Base-by-base conservation (phyloP, 2,888 invertebrate genomes). In the Cheilosia soror region DNA sequence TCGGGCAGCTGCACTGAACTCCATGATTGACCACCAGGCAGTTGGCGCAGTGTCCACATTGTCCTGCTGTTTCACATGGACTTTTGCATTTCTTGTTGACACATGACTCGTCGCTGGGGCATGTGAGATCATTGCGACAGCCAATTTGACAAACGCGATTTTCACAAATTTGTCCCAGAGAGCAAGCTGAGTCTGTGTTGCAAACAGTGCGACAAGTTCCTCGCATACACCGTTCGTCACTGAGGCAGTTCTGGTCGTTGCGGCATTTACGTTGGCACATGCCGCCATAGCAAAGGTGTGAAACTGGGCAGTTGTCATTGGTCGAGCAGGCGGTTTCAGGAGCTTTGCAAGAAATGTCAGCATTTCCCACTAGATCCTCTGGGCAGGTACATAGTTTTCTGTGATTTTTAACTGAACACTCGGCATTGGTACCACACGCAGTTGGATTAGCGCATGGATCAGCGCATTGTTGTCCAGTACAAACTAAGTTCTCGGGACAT, bases 111-210 rank as follows among this genome's bases (percentile, higher is more conserved):
- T 95, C 93, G 82, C 93, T 93, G 7, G 95, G 93, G 90, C 98
- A 98, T 13, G 95, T 94, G 55, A 95, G 95, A 90, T 98, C 97
- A 89, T 95, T 96, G 80, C 97, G 94, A 90, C 98, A 98, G 57
- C 98, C 98, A 89, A 95, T 94, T 90, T 96, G 95, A 90, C 98
- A 98, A 87, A 97, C 93, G 88, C 97, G 94, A 89, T 96, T 96
- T 91, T 96, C 96, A 89, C 98, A 98, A 88, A 98, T 97, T 92
- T 97, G 96, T 87, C 96, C 95, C 13, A 94, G 93, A 25, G 94
- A 94, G 89, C 98, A 98, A 80, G 96, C 95, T 13, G 95, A 94
- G 90, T 98, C 97, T 68, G 95, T 96, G 90, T 97, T 98, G 90
- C 98, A 98, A 37, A 98, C 95, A 2, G 96, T 94, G 91, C 96